phyloP scores from a whole-genome alignment of 1,140 invertebrate genomes.

The Popillia japonica region DNA sequence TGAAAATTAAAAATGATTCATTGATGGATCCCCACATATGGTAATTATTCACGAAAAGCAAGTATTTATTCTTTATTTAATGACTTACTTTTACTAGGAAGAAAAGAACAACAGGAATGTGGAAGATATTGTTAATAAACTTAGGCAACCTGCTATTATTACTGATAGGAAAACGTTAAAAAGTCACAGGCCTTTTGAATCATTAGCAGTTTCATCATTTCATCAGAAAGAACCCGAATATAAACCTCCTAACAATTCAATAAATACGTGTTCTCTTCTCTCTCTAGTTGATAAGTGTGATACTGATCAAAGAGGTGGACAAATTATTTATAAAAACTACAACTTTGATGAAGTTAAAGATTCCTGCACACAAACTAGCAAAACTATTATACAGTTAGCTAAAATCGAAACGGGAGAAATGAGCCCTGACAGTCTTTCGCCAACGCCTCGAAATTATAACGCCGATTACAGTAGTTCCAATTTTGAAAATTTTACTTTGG shows the following conservation, averaged over 20 bases:
- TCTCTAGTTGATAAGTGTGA: slow-evolving; percentile 35
- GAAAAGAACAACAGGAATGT: slow-evolving; percentile 36
- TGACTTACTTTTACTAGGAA: not conserved
- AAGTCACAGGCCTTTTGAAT: not conserved
- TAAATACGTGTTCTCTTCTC: slow-evolving; percentile 18
- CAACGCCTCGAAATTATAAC: slow-evolving; percentile 17
- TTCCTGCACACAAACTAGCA: slow-evolving; percentile 41
- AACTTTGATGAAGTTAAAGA: slow-evolving; percentile 36
- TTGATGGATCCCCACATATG: slow-evolving; percentile 30
- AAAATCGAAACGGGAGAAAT: slow-evolving; percentile 30
- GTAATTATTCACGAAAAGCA: not conserved
- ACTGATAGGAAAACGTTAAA: slow-evolving; percentile 27
- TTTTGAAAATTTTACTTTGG: slow-evolving; percentile 27
- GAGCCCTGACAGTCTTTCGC: slow-evolving; percentile 39
- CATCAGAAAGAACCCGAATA: not conserved
- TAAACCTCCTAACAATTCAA: not conserved
- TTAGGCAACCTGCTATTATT: slow-evolving; percentile 23
- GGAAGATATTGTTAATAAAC: slow-evolving; percentile 30
- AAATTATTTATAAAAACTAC: slow-evolving; percentile 37
- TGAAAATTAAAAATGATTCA: slow-evolving; percentile 24
- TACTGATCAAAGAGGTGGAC: slow-evolving; percentile 21
- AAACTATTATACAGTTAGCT: slow-evolving; percentile 42
- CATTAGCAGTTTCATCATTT: slow-evolving; percentile 23
- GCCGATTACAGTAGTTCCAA: slow-evolving; percentile 11
- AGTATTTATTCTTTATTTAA: not conserved